These are phyloP conservation scores for Phyllostomus hastatus DNA, from an alignment of 2,113 vertebrate species.

Conservation along the genomic window DNA sequence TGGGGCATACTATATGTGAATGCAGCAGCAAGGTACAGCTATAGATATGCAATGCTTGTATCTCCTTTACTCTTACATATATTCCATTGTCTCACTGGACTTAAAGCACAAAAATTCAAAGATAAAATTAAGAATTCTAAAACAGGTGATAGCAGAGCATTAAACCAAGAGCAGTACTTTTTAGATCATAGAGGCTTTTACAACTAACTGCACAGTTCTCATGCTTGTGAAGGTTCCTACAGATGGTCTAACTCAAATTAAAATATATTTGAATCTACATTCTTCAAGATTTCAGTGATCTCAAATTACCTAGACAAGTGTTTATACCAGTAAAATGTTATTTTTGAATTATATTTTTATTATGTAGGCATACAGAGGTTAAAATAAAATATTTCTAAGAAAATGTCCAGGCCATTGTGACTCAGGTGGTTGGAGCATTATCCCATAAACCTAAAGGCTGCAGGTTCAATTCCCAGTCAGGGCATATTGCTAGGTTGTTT, in stretches of 20 bases:
- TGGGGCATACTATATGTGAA: background rate
- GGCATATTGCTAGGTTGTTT: too few species aligned
- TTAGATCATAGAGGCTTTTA: background rate
- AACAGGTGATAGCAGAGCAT: background rate
- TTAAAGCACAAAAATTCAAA: background rate
- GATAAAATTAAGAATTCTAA: background rate
- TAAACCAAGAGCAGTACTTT: background rate
- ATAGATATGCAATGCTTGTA: accelerated
- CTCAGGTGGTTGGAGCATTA: too few species aligned
- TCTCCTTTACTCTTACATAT: background rate
- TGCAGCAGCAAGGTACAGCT: background rate
- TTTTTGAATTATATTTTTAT: background rate
- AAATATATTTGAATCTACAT: background rate
- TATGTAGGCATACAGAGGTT: background rate
- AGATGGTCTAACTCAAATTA: background rate
- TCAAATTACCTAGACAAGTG: background rate
- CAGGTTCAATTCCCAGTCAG: too few species aligned
- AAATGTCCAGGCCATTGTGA: background rate
- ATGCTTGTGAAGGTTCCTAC: background rate
- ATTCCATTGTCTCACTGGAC: background rate
- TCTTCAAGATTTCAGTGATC: background rate
- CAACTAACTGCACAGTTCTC: background rate
- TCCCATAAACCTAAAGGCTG: too few species aligned
- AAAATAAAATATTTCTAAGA: background rate
- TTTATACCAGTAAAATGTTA: background rate